Percentiles rank a stretch among this genome's conserved stretches.
Conservation (phyloP, 2,888 invertebrate species). For the Nemoura dubitans region DNA sequence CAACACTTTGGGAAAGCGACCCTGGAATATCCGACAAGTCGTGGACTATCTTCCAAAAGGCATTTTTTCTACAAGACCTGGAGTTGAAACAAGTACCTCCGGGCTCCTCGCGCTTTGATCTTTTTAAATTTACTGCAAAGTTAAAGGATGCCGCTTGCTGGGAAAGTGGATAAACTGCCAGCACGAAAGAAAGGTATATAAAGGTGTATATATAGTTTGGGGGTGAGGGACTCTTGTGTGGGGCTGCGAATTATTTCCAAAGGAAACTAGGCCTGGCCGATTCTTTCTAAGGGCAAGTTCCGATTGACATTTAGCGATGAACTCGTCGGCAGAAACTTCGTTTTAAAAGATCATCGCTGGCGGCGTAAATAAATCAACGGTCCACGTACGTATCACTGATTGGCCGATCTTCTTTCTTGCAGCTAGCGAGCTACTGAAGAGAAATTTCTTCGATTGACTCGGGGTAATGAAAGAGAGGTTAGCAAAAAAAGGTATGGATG, state of each 20-base stretch:
- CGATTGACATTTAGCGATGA: conserved; percentile 27
- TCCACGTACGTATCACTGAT: conserved; percentile 14
- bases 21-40: not conserved
- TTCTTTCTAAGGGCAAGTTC: not conserved
- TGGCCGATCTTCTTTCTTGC: conserved; percentile 23
- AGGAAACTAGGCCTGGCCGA: not conserved
- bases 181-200: not conserved
- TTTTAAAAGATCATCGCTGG: not conserved
- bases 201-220: not conserved
- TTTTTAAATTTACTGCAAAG: conserved; percentile 28
- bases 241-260: not conserved
- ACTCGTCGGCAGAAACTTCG: not conserved
- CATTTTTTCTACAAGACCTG: not conserved
- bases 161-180: not conserved
- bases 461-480: not conserved
- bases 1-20: not conserved
- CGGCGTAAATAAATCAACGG: conserved; percentile 25
- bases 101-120: not conserved
- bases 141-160: not conserved
- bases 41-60: not conserved
- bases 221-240: not conserved
- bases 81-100: conserved; percentile 25
- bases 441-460: conserved; percentile 23
- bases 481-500: not conserved
- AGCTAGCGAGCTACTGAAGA: not conserved